A percentile compares a stretch with the other conserved stretches of the same genome.
Evolutionary conservation across 1,140 invertebrate species (phyloP).

Genomic region (Drosophila albomicans): DNA sequence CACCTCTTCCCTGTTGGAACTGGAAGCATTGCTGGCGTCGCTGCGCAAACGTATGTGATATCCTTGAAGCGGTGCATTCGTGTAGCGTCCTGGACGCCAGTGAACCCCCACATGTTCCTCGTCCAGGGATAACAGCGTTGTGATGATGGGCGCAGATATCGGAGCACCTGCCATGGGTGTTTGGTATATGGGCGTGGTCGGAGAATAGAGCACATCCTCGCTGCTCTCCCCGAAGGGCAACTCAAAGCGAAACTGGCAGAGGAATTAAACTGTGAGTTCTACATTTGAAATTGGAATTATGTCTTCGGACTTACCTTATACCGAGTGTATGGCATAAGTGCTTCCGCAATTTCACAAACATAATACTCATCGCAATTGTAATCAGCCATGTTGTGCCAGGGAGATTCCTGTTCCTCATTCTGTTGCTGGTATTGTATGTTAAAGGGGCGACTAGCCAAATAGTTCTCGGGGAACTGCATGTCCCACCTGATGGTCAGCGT

Average conservation of each 20-base stretch:
- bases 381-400: constrained; percentile 88
- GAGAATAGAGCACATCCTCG: constrained; percentile 91
- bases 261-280: background rate
- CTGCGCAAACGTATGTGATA: constrained; percentile 88
- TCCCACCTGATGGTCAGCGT: constrained; percentile 91
- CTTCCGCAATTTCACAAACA: constrained; percentile 86
- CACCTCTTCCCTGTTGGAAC: constrained; percentile 46
- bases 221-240: constrained; percentile 89
- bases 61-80: constrained; percentile 92
- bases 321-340: constrained; percentile 94
- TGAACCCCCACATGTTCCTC: constrained; percentile 93
- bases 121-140: constrained; percentile 92
- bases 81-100: constrained; percentile 94
- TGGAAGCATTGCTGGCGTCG: constrained; percentile 9
- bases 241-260: constrained; percentile 90
- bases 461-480: constrained; percentile 85
- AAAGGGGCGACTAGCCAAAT: constrained; percentile 84
- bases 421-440: constrained; percentile 88
- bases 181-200: constrained; percentile 92
- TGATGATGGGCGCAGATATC: constrained; percentile 89
- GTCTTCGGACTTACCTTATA: constrained; percentile 89
- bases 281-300: background rate
- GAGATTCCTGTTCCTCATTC: constrained; percentile 88
- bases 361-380: constrained; percentile 85
- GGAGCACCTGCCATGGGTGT: constrained; percentile 91